Conservation (phyloP, 1,140 invertebrate species). For the Drosophila chauvacae region DNA sequence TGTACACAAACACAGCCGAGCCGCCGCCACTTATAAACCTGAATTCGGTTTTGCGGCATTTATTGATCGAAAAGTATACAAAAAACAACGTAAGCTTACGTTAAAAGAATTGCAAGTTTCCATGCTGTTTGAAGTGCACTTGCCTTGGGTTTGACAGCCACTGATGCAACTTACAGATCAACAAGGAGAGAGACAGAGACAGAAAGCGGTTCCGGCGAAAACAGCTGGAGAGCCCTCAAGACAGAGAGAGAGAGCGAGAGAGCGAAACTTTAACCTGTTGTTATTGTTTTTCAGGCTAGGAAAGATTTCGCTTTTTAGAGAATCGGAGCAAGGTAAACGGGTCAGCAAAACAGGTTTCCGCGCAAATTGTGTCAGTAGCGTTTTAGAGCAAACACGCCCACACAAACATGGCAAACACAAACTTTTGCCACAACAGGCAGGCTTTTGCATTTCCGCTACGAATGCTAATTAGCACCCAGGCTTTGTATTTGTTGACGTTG, state of each 20-base stretch:
- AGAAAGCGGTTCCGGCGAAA: constrained; percentile 22
- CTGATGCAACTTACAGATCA: constrained; percentile 42
- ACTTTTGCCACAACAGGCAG: not conserved
- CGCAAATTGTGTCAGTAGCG: constrained; percentile 29
- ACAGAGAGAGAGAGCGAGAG: constrained; percentile 9
- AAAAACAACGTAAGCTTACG: constrained; percentile 7
- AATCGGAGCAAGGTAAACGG: constrained; percentile 70
- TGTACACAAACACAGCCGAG: constrained; percentile 17
- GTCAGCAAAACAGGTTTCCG: constrained; percentile 43
- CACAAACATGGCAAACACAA: not conserved
- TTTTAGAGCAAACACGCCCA: not conserved
- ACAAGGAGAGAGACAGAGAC: constrained; percentile 4
- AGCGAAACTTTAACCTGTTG: constrained; percentile 39
- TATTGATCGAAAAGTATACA: constrained; percentile 9
- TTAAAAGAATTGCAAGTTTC: constrained; percentile 45
- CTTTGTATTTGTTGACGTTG: constrained; percentile 38
- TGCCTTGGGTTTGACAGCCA: constrained; percentile 33
- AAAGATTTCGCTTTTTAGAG: constrained; percentile 66
- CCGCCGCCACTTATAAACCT: constrained; percentile 52
- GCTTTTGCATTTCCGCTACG: constrained; percentile 24
- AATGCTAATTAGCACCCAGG: constrained; percentile 18
- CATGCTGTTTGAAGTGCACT: constrained; percentile 49
- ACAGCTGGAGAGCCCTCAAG: constrained; percentile 3
- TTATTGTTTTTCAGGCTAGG: constrained; percentile 33
- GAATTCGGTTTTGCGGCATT: constrained; percentile 40